Conservation (phyloP, 1,140 invertebrate species). For the Thaumatotibia leucotreta region DNA sequence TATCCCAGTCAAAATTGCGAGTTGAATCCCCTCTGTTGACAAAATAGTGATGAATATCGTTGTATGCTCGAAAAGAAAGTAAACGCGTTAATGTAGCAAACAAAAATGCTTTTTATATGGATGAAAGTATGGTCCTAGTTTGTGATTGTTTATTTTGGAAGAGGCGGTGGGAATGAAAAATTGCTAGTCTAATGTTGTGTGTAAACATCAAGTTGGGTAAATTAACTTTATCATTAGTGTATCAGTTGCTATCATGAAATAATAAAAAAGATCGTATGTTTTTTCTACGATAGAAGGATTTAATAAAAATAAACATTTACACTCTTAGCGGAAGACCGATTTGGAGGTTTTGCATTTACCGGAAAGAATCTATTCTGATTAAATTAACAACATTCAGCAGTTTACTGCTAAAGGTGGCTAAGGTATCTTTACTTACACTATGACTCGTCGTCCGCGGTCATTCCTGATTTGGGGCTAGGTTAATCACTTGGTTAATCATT, state of each 20-base stretch:
- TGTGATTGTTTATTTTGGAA: not conserved
- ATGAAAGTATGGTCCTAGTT: not conserved
- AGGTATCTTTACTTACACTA: too few species aligned
- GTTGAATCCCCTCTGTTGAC: not conserved
- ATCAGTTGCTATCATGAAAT: not conserved
- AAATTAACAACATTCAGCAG: too few species aligned
- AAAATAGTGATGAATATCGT: not conserved
- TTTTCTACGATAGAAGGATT: not conserved
- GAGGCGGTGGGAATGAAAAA: not conserved
- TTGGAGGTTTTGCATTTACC: too few species aligned
- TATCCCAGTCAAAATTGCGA: not conserved
- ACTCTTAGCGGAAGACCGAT: too few species aligned
- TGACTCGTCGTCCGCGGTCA: too few species aligned
- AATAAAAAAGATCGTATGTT: not conserved
- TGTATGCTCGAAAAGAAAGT: not conserved
- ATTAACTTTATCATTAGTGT: slow-evolving; percentile 12
- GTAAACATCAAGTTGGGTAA: slow-evolving; percentile 1
- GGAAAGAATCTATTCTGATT: too few species aligned
- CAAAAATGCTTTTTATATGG: not conserved
- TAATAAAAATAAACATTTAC: too few species aligned
- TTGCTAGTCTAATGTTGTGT: slow-evolving; percentile 1
- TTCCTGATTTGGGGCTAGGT: too few species aligned
- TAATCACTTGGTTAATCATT: too few species aligned
- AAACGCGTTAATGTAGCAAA: not conserved
- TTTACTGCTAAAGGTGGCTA: too few species aligned